Evolutionary conservation across 2,797 vertebrate genomes (phyloP), one percentile per base, ranked within the genome.

Genomic region (Cichlasoma orientale): DNA sequence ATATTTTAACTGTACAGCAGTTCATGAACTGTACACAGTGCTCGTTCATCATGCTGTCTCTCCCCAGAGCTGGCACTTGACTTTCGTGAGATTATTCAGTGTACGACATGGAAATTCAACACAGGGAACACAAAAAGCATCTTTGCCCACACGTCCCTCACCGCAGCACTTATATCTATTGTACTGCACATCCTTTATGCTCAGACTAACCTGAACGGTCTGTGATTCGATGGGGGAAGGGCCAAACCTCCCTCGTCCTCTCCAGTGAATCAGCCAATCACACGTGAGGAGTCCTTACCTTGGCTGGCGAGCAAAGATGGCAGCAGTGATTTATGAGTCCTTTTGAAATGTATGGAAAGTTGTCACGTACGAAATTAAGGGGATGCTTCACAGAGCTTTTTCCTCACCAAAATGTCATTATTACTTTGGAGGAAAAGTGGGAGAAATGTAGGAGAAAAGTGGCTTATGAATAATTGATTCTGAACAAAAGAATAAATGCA

Each of bases 291-390:
- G 69, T 77, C 73, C 61, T 77, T 79, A 72, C 90, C 80, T 79
- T 86, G 87, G 85, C 85, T 38, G 63, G 73, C 74, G 83, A 90
- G 78, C 74, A 77, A 63, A 69, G 75, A 78, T 87, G 86, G 80
- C 89, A 88, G 87, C 68, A 23, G 79, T 92, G 90, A 94, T 94
- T 94, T 91, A 95, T 92, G 87, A 86, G 91, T 82, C 88, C 72
- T 82, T 77, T 81, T 87, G 81, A 90, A 92, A 91, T 82, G 69
- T 91, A 91, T 91, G 86, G 86, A 89, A 90, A 87, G 84, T 92
- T 90, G 90, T 91, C 91, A 86, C 61, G 82, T 91, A 89, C 87
- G 87, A 93, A 94, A 93, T 94, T 89, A 94, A 93, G 77, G 88
- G 79, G 77, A 93, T 88, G 93, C 86, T 93, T 94, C 88, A 92